Base-by-base conservation (phyloP, 2,888 invertebrate species). In the Rhagonycha lutea region DNA sequence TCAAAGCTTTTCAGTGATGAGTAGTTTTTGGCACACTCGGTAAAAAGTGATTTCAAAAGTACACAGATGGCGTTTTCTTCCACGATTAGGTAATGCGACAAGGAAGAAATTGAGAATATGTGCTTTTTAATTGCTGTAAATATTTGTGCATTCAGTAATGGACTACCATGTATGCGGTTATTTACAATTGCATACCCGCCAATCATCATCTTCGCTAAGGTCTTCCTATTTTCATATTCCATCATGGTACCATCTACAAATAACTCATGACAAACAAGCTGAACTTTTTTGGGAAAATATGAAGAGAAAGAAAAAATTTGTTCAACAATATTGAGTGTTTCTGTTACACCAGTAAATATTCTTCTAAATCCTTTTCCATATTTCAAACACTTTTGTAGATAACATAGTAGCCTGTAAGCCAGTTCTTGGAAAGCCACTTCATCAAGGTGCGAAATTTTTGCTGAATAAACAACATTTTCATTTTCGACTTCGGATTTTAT, bases 111-210 rank as follows among this genome's bases (percentile, higher is more conserved):
- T 0, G 99, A 98, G 88, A 96, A 98, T 78, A 99, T 90, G 88
- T 99, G 99, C 12, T 99, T 98, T 14, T 98, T 96, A 69, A 99
- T 90, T 11, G 97, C 96, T 8, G 96, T 95, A 32, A 99, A 93
- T 0, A 98, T 98, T 87, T 95, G 96, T 62, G 96, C 94, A 88
- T 98, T 98, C 86, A 98, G 98, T 88, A 99, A 99, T 89, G 99
- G 99, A 87, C 99, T 99, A 68, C 94, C 92, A 81, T 98, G 96
- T 87, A 97, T 99, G 88, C 98, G 98, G 87, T 96, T 94, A 88
- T 97, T 93, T 73, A 97, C 92, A 1, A 87, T 83, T 82, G 94
- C 94, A 85, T 98, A 98, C 83, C 95, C 93, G 83, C 93, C 92
- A 0, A 96, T 96, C 84, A 97, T 97, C 61, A 96, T 90, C 82